Percentiles rank a stretch among this genome's conserved stretches.
Evolutionary conservation across 2,113 vertebrate genomes (phyloP).

Genomic region (Galemys pyrenaicus): DNA sequence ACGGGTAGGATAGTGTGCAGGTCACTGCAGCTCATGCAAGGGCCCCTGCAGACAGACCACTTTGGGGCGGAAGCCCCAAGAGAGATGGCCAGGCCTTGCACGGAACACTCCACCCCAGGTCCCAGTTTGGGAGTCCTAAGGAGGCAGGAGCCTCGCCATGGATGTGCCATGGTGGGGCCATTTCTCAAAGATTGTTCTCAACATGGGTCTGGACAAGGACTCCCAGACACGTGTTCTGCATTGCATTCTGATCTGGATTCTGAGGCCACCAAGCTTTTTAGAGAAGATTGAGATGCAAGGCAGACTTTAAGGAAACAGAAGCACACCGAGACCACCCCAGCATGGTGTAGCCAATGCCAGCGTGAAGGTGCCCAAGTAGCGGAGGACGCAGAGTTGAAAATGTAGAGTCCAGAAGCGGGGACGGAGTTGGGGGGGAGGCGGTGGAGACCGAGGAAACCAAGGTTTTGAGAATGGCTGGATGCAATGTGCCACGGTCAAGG

Average conservation of each 20-base stretch:
- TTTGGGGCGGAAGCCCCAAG: constrained; percentile 57
- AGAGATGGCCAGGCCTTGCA: constrained; percentile 27
- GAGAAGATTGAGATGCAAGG: background rate
- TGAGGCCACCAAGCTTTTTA: background rate
- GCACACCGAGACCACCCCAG: background rate
- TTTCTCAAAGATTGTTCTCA: constrained; percentile 56
- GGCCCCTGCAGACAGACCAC: constrained; percentile 58
- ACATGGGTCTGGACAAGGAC: background rate
- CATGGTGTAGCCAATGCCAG: background rate
- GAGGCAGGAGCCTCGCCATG: constrained; percentile 46
- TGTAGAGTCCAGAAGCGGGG: background rate
- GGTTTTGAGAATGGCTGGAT: background rate
- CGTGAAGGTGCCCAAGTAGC: background rate
- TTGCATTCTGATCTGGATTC: background rate
- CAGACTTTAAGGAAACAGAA: background rate
- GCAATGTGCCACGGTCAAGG: background rate
- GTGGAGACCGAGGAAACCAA: background rate
- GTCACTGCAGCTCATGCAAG: constrained; percentile 63
- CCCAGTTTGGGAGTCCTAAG: constrained; percentile 47
- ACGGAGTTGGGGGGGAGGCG: fast-evolving
- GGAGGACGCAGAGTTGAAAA: background rate
- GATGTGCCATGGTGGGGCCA: constrained; percentile 66
- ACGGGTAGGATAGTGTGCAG: constrained; percentile 58
- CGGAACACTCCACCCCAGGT: background rate
- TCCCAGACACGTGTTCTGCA: background rate